Evolutionary conservation across 2,113 vertebrate genomes (phyloP), one percentile per base, ranked within the genome.

Genomic region (Chinchilla lanigera): DNA sequence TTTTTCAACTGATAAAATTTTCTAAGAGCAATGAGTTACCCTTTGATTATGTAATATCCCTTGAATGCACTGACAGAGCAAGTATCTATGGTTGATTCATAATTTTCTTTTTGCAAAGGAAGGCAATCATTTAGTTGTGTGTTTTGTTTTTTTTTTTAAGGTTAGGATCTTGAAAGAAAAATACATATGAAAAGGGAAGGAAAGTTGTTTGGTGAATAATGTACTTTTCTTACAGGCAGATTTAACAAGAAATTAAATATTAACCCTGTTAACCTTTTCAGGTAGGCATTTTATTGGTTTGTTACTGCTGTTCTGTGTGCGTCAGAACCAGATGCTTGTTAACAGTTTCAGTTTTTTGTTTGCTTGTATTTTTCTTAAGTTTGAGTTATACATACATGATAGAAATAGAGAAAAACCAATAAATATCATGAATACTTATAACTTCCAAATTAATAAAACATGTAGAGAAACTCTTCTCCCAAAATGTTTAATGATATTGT

Each of bases 211-310:
- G 67, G 19, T 87, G 61, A 33, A 86, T 92, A 97, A n/a, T 95
- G 4, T 88, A 90, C 93, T 67, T 96, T 96, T 41, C 30, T 86
- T 81, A 95, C 13, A 89, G 78, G 83, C 24, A 97, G 50, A 86
- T 86, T 94, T 94, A 96, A 94, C 50, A 75, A 86, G 84, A 97
- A 95, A 95, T 92, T 95, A 95, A 94, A 93, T 91, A 73, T 91
- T 89, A 96, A 94, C 7, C 83, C 77, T 97, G n/a, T 95, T 96
- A 96, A 90, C n/a, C 47, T 97, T 97, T 97, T 95, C 69, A 94
- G 88, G 63, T 96, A 88, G 92, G 77, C 69, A 1, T 82, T 93
- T 71, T 90, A 90, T 88, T 98, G 93, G 63, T 94, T 95, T 84
- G 60, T 96, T 95, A 71, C 88, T 47, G 41, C 41, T 95, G 2